Evolutionary conservation across 2,888 invertebrate species (phyloP), one percentile per base, ranked within the genome.

Genomic region (Nomada fucata): DNA sequence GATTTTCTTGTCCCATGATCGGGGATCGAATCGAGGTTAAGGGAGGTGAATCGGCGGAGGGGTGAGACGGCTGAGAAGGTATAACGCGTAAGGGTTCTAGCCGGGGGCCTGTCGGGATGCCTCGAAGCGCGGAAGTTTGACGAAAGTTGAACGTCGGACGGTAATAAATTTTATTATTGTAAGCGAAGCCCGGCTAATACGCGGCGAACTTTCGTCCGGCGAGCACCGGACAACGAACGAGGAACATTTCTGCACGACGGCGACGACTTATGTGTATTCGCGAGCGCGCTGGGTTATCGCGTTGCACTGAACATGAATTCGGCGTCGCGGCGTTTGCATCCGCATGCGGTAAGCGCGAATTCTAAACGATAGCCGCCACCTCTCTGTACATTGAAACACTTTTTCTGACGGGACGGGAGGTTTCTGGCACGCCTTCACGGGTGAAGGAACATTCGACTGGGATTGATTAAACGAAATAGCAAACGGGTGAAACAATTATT

Each of bases 141-240:
- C 74, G 83, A 81, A 81, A 84, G 82, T 85, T 80, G 72, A 36
- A 57, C 83, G 82, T 76, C 47, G 47, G 13, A 47, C 10, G 47
- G 77, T 86, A 87, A 89, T 90, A 90, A 91, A 91, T 90, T 89
- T 88, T 88, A 87, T 90, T 90, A 91, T 88, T 88, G 73, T 69
- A 72, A 73, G 79, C 74, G 82, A 89, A 89, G 83, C 76, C 83
- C n/a, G 79, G 69, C 82, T 85, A 87, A 86, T 84, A 86, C 75
- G 87, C 82, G 64, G 76, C 67, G 65, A 63, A 79, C 65, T 3
- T 65, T 84, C 63, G 15, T 3, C 76, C 79, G 75, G 47, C 69
- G 82, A 84, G 82, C 76, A 87, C 79, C 47, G 73, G 73, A 47
- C 63, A 20, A 42, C 76, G 69, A 67, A 60, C 53, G 63, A 65